Base-by-base conservation (phyloP, 2,888 invertebrate genomes). In the Steromphala cineraria region DNA sequence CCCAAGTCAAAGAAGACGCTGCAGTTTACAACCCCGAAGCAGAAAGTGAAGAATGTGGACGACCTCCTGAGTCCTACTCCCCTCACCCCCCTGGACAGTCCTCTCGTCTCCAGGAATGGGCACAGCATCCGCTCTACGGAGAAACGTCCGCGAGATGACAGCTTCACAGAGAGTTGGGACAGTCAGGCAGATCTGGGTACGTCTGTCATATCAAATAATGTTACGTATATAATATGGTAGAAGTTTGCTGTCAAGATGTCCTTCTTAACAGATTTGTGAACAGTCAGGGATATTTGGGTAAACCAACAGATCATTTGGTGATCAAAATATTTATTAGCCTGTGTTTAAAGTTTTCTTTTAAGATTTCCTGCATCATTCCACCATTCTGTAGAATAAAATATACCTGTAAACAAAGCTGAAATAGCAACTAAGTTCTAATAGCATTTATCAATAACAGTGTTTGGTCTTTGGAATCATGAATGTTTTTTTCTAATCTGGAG, bases 1-100 rank as follows among this genome's bases (percentile, higher is more conserved):
- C 87, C 88, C 24, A 89, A 88, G 76, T 86, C 89, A 53, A 87
- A 87, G 78, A 82, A 87, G 77, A 86, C 89, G 36, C 62, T 82
- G 24, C 71, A 82, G 55, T 82, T 82, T 52, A 17, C 80, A 55
- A 80, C 82, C 36, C 80, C 80, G 0, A 87, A 78, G 7, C 74
- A 40, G 17, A 81, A 89, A 76, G 19, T 17, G n/a, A 40, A 21
- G 21, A 77, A 62, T 53, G 62, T 79, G 15, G 81, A 80, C 10
- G 19, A 28, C n/a, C 19, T 75, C 2, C 21, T 75, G 15, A 76
- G 76, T 28, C 76, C 76, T 0, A 76, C 76, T 5, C 76, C 76
- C 24, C 40, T 81, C 10, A 79, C 80, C 17, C 82, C 84, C 3
- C 62, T 85, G 10, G 80, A 82, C 24, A 86, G 86, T 79, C 83